Evolutionary conservation across 2,797 vertebrate genomes (phyloP), one percentile per base, ranked within the genome.

Genomic region (Myotis planiceps): DNA sequence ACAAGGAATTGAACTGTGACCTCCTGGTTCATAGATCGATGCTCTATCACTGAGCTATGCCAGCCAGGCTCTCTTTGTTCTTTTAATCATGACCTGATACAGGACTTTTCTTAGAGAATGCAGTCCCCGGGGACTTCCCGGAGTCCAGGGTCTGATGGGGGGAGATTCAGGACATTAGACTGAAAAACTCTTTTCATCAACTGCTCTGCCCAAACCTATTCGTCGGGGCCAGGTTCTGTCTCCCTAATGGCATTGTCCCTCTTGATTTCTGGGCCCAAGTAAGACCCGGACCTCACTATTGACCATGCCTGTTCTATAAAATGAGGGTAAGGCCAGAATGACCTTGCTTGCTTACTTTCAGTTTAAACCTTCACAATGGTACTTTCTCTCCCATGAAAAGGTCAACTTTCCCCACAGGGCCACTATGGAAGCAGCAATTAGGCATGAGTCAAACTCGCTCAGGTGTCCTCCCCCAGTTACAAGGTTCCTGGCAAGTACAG

Each of bases 71-170:
- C 19, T 16, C 25, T 66, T 19, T 86, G 19, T 6, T 32, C 51
- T 93, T 86, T 63, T 16, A 68, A 37, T 53, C 60, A 39, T 78
- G 37, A 66, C 66, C 14, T 1, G 5, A 49, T 42, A 34, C 0
- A 14, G 53, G 16, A 81, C n/a, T 71, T 68, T 88, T 88, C 76
- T 75, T 71, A 55, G 49, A 84, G 72, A 90, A 72, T 68, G 37
- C 29, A 91, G 51, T 42, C 9, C 6, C 78, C 14, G 53, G 51
- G 76, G 58, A 42, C 66, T 69, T 69, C 32, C 39, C 13, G 32
- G 74, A 85, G 15, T 32, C 68, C 49, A 39, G 25, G 4, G 1
- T 88, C 32, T 83, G n/a, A 53, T 6, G 12, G 1, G 14, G 21
- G 9, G 42, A 71, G 19, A 51, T 51, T 25, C 34, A 47, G 34